A percentile compares a stretch with the other conserved stretches of the same genome.
Evolutionary conservation across 2,113 vertebrate genomes (phyloP).

Genomic region (Hippocampus barbouri): DNA sequence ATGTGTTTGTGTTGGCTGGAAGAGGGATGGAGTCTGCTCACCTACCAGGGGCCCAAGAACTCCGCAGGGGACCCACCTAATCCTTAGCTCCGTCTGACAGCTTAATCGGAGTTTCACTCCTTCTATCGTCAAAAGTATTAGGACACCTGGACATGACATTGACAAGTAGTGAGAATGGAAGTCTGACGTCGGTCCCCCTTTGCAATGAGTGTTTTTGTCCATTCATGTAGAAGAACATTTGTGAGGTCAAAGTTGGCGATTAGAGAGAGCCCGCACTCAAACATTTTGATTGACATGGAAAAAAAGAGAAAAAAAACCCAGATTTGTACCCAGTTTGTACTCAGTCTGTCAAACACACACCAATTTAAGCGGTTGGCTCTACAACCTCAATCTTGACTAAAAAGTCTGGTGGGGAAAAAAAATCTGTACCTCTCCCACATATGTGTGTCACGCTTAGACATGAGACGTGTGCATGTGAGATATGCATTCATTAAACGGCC

Average conservation of each 20-base stretch:
- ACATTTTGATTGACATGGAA: neutral
- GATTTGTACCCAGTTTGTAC: too few species aligned
- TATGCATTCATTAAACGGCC: too few species aligned
- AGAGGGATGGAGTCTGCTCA: conserved; percentile 64
- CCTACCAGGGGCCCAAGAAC: conserved; percentile 55
- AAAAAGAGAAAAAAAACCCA: too few species aligned
- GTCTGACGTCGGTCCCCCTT: neutral
- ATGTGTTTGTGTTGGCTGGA: conserved; percentile 68
- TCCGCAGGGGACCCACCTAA: conserved; percentile 63
- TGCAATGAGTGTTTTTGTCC: neutral
- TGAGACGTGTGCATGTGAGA: too few species aligned
- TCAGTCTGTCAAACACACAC: too few species aligned
- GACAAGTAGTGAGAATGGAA: neutral
- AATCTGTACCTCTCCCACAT: too few species aligned
- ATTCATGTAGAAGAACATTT: neutral
- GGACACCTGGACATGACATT: neutral
- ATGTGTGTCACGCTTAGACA: too few species aligned
- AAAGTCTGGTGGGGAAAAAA: too few species aligned
- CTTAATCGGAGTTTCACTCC: conserved; percentile 65
- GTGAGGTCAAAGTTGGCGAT: neutral
- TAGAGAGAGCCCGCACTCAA: neutral
- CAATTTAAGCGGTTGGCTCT: too few species aligned
- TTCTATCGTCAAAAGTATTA: conserved; percentile 20
- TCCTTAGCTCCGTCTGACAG: conserved; percentile 65
- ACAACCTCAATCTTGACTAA: too few species aligned